Conservation (phyloP, 2,113 vertebrate species). For the Sialia sialis region DNA sequence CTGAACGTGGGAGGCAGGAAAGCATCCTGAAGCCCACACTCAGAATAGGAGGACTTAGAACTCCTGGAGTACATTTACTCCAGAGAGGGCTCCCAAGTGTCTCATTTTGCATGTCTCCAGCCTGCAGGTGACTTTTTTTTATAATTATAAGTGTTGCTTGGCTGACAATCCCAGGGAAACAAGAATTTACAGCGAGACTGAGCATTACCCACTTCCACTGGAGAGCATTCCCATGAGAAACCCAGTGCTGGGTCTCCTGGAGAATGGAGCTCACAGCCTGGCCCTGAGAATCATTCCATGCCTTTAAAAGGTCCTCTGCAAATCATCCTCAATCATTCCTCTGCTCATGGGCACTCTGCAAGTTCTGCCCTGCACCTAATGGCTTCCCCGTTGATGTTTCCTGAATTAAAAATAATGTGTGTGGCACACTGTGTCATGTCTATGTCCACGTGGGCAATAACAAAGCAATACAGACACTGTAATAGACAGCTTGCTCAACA, state of each 20-base stretch:
- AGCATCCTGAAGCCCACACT: background rate
- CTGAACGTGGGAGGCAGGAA: background rate
- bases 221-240: background rate
- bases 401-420: background rate
- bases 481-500: background rate
- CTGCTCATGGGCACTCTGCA: background rate
- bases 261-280: background rate
- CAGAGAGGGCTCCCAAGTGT: background rate
- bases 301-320: background rate
- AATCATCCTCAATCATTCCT: background rate
- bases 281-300: background rate
- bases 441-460: background rate
- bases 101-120: background rate
- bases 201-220: background rate
- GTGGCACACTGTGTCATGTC: background rate
- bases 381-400: background rate
- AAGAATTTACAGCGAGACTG: background rate
- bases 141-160: conserved; percentile 6
- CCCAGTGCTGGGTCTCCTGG: background rate
- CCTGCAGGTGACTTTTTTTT: background rate
- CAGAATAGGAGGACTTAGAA: background rate
- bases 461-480: background rate
- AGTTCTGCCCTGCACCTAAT: background rate
- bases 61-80: background rate
- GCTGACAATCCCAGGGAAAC: background rate